These are phyloP conservation scores for Seriola aureovittata DNA, from an alignment of 2,113 vertebrate species.

Conservation along the genomic window DNA sequence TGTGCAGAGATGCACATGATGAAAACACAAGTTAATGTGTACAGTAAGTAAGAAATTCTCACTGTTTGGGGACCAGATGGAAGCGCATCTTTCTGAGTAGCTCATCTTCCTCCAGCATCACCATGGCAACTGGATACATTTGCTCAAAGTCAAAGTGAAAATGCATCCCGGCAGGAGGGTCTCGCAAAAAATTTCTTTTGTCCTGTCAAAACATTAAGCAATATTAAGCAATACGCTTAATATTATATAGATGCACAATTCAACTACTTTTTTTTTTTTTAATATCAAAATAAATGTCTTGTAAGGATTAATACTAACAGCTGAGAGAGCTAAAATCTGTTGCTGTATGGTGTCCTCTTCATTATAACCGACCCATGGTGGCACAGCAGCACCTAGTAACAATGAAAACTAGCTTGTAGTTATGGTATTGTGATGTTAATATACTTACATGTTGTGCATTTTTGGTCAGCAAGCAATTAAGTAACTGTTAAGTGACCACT, in stretches of 20 bases:
- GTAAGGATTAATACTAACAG: constrained; percentile 83
- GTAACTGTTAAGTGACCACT: not conserved
- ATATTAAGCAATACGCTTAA: not conserved
- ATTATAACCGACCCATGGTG: constrained; percentile 94
- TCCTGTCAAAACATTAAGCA: constrained; percentile 83
- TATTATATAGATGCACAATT: not conserved
- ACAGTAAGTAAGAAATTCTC: constrained; percentile 70
- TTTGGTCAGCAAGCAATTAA: not conserved
- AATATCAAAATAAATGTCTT: not conserved
- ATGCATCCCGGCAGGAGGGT: constrained; percentile 94
- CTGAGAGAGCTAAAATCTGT: constrained; percentile 94
- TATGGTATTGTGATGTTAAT: not conserved
- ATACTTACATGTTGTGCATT: not conserved
- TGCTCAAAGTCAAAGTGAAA: constrained; percentile 95
- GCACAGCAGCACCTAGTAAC: constrained; percentile 88
- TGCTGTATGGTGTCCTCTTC: constrained; percentile 96
- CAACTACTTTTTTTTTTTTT: not conserved
- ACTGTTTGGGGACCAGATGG: constrained; percentile 95
- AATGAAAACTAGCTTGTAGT: not conserved
- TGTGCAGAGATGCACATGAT: not conserved
- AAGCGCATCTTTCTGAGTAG: constrained; percentile 96
- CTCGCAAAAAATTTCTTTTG: constrained; percentile 93
- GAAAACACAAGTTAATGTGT: constrained; percentile 18
- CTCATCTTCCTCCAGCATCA: constrained; percentile 95
- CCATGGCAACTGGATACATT: constrained; percentile 92